These are phyloP conservation scores for Equus przewalskii DNA, from an alignment of 2,113 vertebrate species.

Conservation along the genomic window DNA sequence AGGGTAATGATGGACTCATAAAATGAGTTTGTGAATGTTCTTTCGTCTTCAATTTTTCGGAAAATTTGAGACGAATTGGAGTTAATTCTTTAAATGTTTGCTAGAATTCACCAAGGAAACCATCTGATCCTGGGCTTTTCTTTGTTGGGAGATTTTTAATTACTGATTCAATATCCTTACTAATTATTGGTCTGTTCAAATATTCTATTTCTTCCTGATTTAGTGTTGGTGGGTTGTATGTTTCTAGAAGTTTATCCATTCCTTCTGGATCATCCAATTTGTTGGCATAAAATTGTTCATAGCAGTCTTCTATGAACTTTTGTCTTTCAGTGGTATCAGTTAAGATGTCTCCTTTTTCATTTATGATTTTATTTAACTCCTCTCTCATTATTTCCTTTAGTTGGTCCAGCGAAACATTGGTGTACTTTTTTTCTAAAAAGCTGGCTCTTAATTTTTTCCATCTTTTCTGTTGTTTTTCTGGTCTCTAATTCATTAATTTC, in stretches of 20 bases:
- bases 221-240: background rate
- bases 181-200: background rate
- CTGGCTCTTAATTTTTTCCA: background rate
- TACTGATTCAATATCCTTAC: background rate
- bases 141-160: background rate
- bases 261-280: background rate
- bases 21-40: background rate
- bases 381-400: background rate
- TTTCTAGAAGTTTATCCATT: background rate
- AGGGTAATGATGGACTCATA: background rate
- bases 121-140: background rate
- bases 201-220: background rate
- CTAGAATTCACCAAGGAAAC: background rate
- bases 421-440: no score
- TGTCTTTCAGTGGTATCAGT: background rate
- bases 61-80: background rate
- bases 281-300: background rate
- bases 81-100: background rate
- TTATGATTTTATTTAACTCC: background rate
- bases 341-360: background rate
- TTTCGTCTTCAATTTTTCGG: background rate
- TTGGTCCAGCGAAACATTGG: background rate
- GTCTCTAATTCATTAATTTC: background rate
- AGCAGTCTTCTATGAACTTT: background rate
- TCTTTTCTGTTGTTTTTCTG: background rate